Evolutionary conservation across 1,140 invertebrate species (phyloP).

Genomic region (Heterodera carotae): DNA sequence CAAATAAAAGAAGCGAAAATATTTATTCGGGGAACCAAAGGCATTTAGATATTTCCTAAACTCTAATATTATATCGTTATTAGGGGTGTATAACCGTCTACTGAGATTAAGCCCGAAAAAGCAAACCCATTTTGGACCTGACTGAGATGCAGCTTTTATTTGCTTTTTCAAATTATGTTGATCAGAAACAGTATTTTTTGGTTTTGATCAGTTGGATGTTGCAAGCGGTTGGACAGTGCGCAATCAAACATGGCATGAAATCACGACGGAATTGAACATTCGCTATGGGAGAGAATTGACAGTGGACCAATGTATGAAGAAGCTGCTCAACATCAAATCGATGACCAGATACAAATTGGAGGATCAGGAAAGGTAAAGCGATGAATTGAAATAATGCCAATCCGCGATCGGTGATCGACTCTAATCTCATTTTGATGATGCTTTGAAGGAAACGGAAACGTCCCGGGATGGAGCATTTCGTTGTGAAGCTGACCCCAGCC

Average conservation of each 20-base stretch:
- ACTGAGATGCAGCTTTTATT: too few species aligned
- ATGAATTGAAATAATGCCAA: not conserved
- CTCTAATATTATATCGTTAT: too few species aligned
- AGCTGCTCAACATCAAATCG: conserved; percentile 8
- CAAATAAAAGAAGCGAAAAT: too few species aligned
- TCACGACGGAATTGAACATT: conserved; percentile 2
- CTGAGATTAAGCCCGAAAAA: too few species aligned
- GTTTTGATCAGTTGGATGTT: not conserved
- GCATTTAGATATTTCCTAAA: too few species aligned
- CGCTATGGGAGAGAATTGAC: conserved; percentile 1
- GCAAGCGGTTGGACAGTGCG: not conserved
- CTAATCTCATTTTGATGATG: not conserved
- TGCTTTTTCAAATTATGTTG: too few species aligned
- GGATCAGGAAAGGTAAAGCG: conserved; percentile 7
- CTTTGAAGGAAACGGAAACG: not conserved
- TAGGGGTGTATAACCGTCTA: too few species aligned
- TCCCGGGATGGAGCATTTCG: conserved; percentile 1
- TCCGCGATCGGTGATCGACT: too few species aligned
- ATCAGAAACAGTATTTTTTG: too few species aligned
- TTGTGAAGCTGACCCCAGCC: not conserved
- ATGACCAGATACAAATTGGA: conserved; percentile 12
- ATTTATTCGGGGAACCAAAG: too few species aligned
- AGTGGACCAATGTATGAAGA: conserved; percentile 7
- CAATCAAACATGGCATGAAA: conserved; percentile 8
- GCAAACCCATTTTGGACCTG: too few species aligned